Percentiles rank a stretch among this genome's conserved stretches.
Evolutionary conservation across 2,888 invertebrate species (phyloP).

Genomic region (Scaptomyza tumidula): DNA sequence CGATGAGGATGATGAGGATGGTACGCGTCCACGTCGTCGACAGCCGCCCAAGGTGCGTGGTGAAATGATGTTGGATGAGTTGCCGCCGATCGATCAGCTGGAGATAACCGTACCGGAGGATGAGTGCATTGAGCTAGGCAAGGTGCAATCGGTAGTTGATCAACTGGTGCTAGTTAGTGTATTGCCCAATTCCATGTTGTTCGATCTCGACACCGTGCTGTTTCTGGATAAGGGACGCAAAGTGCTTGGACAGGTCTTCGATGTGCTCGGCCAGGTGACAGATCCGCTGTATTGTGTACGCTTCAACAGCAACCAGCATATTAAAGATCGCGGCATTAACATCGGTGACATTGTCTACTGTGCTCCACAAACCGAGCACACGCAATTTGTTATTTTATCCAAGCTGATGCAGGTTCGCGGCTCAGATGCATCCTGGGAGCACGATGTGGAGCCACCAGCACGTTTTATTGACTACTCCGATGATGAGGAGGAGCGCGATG

Average conservation of each 20-base stretch:
- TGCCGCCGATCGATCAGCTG: constrained; percentile 93
- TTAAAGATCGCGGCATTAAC: constrained; percentile 88
- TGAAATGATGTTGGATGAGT: constrained; percentile 86
- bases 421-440: constrained; percentile 94
- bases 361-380: constrained; percentile 91
- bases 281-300: constrained; percentile 95
- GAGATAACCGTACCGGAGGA: constrained; percentile 91
- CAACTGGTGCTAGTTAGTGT: constrained; percentile 90
- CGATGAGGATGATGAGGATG: constrained; percentile 66
- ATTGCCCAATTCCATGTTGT: constrained; percentile 89
- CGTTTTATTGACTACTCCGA: constrained; percentile 92
- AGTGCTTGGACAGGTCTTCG: constrained; percentile 91
- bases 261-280: constrained; percentile 94
- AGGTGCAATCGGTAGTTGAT: constrained; percentile 89
- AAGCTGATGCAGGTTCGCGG: constrained; percentile 91
- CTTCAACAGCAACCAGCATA: constrained; percentile 93
- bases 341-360: constrained; percentile 91
- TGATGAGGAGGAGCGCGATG: constrained; percentile 91
- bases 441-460: constrained; percentile 92
- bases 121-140: constrained; percentile 90
- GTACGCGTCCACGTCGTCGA: constrained; percentile 48
- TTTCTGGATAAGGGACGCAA: constrained; percentile 92
- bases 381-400: constrained; percentile 90
- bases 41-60: constrained; percentile 81
- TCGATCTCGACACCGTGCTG: constrained; percentile 94